Base-by-base conservation (phyloP, 2,888 invertebrate genomes). In the Ryuthela nishihirai region DNA sequence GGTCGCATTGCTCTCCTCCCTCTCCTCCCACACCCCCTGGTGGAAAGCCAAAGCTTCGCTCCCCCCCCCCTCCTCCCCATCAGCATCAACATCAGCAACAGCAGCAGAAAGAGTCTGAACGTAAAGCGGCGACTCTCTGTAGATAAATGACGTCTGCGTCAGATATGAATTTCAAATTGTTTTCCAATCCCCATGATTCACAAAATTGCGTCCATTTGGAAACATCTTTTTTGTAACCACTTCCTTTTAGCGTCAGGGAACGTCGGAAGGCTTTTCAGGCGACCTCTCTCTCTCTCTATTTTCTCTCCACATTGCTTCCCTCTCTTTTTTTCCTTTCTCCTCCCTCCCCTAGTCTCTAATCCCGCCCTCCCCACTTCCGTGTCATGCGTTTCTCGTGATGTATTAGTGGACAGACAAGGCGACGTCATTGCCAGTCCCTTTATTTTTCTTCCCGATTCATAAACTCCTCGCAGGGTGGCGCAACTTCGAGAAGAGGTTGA, bases 121-220 rank as follows among this genome's bases (percentile, higher is more conserved):
- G 39, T 10, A 18, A n/a, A 9, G 29, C 29, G 12, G 12, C 12
- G 7, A 12, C 18, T 35, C 38, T 18, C 43, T 24, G 41, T 29
- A 32, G 46, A 60, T 55, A 62, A 62, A 62, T 62, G 61, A 62
- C 55, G 50, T 50, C 46, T 43, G 55, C 39, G 40, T 43, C 50
- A 55, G 61, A 62, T 62, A 62, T 62, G 61, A 62, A 62, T 55
- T 62, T 62, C 61, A 62, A 62, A 62, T 62, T 62, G 61, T 62
- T 62, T 62, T 62, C 61, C 61, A 62, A 62, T 62, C 54, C 61
- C 55, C 52, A 43, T 62, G 61, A 54, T 55, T 55, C 55, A 52
- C 61, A 43, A 62, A 62, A 62, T 62, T 62, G 61, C 61, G 29
- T 52, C 61, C 55, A 62, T 62, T 62, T 62, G 52, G 45, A 49